Evolutionary conservation across 2,113 vertebrate species (phyloP).

Genomic region (Nesogale talazaci): DNA sequence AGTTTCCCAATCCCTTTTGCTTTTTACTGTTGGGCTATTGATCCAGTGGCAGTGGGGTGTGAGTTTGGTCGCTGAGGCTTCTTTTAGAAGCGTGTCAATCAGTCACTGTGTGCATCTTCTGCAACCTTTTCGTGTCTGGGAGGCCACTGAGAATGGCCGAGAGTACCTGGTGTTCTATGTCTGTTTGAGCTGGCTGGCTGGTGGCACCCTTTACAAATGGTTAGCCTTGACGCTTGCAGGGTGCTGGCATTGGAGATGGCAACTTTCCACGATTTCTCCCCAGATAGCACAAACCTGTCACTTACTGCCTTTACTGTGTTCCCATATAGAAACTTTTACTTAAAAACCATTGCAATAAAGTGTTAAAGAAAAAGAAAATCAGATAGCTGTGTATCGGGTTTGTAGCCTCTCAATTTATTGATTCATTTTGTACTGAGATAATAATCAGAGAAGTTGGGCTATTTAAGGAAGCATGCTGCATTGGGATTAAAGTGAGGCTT

Average conservation of each 20-base stretch:
- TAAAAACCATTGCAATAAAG: constrained; percentile 68
- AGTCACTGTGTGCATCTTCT: not conserved
- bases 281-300: constrained; percentile 46
- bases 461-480: no score
- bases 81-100: constrained; percentile 12
- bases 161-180: not conserved
- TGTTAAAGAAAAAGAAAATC: constrained; percentile 51
- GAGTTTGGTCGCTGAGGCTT: not conserved
- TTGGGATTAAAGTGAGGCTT: no score
- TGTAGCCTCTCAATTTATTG: no score
- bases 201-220: constrained; percentile 18
- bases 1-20: not conserved
- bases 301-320: constrained; percentile 27
- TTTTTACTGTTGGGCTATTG: not conserved
- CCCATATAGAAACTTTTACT: constrained; percentile 37
- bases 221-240: not conserved
- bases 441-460: no score
- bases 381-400: no score
- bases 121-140: not conserved
- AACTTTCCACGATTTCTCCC: constrained; percentile 18
- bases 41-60: not conserved
- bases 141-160: not conserved
- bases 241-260: no score
- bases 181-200: not conserved
- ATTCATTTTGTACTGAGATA: no score